A percentile compares a stretch with the other conserved stretches of the same genome.
Evolutionary conservation across 2,113 vertebrate species (phyloP).

Genomic region (Symphodus melops): DNA sequence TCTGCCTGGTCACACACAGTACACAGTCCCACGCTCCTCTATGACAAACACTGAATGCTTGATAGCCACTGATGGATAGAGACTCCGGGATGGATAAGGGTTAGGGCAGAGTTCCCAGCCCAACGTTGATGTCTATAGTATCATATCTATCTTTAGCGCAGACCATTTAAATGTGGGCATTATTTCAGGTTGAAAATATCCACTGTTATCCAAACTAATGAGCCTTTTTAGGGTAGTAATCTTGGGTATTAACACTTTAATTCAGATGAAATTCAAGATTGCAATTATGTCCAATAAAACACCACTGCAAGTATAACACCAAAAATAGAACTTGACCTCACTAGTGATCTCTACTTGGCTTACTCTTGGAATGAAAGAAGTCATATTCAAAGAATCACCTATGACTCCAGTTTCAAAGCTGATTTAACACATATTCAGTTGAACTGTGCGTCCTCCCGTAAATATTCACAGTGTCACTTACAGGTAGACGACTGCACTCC

Average conservation of each 20-base stretch:
- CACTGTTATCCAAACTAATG: too few relatives aligned
- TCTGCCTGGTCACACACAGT: conserved; percentile 69
- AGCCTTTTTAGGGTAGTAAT: too few relatives aligned
- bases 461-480: conserved; percentile 51
- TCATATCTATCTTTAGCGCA: conserved; percentile 9
- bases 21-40: conserved; percentile 34
- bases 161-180: neutral
- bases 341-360: neutral
- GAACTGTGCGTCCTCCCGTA: conserved; percentile 23
- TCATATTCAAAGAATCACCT: conserved; percentile 16
- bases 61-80: conserved; percentile 34
- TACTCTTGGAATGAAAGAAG: conserved; percentile 10
- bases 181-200: too few relatives aligned
- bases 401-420: conserved; percentile 21
- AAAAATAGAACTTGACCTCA: neutral
- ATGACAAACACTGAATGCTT: conserved; percentile 29
- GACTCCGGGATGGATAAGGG: neutral
- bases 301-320: neutral
- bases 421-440: conserved; percentile 15
- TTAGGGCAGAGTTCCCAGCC: neutral
- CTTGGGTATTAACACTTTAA: too few relatives aligned
- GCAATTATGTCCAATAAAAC: too few relatives aligned
- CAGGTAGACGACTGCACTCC: conserved; percentile 41
- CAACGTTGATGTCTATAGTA: neutral
- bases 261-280: too few relatives aligned